Percentiles rank a stretch among this genome's conserved stretches.
These are phyloP conservation scores for Brachionus angularis DNA, from an alignment of 1,140 invertebrate genomes.

Conservation along the genomic window DNA sequence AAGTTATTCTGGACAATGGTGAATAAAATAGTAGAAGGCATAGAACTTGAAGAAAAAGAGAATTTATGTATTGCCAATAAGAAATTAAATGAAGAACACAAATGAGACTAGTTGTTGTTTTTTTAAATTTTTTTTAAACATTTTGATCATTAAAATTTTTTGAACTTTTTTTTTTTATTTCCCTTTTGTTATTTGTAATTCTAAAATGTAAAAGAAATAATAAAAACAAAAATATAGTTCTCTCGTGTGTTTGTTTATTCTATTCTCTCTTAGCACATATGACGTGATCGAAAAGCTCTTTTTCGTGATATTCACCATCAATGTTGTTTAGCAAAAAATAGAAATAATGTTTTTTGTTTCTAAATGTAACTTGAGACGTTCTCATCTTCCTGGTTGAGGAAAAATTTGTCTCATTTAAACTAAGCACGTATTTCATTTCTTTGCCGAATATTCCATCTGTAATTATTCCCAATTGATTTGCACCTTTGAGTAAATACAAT, in stretches of 20 bases:
- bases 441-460: conserved; percentile 35
- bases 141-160: neutral
- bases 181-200: neutral
- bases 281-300: conserved; percentile 33
- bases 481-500: conserved; percentile 36
- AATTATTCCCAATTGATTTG: neutral
- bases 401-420: conserved; percentile 21
- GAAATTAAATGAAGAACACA: neutral
- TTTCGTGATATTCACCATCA: conserved; percentile 25
- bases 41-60: conserved; percentile 29
- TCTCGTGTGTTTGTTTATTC: neutral
- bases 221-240: neutral
- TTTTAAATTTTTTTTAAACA: neutral
- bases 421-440: conserved; percentile 12
- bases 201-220: neutral
- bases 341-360: conserved; percentile 23
- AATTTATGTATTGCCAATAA: neutral
- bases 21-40: conserved; percentile 15
- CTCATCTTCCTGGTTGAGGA: neutral
- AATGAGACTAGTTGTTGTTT: neutral
- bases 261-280: conserved; percentile 13
- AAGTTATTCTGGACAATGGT: conserved; percentile 25
- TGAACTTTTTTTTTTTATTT: neutral
- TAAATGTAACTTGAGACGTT: conserved; percentile 23
- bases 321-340: conserved; percentile 41